Evolutionary conservation across 92 coral and sea anemone genomes (phyloP).

Genomic region (Parazoanthus darwini): DNA sequence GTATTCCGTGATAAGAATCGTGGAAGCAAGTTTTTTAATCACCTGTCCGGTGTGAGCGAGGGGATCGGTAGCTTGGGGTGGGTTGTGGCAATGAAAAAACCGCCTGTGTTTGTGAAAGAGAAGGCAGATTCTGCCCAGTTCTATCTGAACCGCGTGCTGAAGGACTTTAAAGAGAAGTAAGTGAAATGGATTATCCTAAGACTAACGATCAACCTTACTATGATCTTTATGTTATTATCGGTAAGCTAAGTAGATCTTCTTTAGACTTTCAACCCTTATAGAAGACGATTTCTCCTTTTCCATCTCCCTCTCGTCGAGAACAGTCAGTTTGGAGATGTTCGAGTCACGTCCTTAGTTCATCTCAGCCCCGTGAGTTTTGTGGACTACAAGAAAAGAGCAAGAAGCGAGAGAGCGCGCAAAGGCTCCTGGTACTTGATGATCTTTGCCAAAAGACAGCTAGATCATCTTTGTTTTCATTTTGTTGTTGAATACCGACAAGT

Average conservation of each 20-base stretch:
- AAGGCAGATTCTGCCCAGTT: slow-evolving; percentile 70
- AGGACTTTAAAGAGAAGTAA: slow-evolving; percentile 65
- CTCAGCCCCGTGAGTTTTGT: too few relatives aligned
- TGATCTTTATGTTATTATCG: not conserved
- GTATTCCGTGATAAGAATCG: slow-evolving; percentile 60
- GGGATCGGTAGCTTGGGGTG: slow-evolving; percentile 66
- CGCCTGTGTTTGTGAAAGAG: slow-evolving; percentile 65
- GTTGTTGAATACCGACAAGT: too few relatives aligned
- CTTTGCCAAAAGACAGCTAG: too few relatives aligned
- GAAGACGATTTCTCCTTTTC: too few relatives aligned
- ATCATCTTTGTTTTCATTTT: too few relatives aligned
- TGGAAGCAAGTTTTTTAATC: slow-evolving; percentile 58
- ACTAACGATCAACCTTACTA: not conserved
- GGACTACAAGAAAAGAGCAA: too few relatives aligned
- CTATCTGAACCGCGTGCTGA: slow-evolving; percentile 75
- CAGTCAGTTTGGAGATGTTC: too few relatives aligned
- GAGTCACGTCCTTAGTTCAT: too few relatives aligned
- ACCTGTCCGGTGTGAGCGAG: slow-evolving; percentile 77
- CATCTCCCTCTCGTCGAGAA: too few relatives aligned
- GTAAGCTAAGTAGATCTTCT: not conserved
- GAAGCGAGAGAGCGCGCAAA: too few relatives aligned
- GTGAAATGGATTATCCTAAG: slow-evolving; percentile 1
- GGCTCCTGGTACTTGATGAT: too few relatives aligned
- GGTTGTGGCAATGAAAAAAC: slow-evolving; percentile 75
- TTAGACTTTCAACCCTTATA: too few relatives aligned